These are phyloP conservation scores for Rhorus exstirpatorius DNA, from an alignment of 2,888 invertebrate species.

Conservation along the genomic window DNA sequence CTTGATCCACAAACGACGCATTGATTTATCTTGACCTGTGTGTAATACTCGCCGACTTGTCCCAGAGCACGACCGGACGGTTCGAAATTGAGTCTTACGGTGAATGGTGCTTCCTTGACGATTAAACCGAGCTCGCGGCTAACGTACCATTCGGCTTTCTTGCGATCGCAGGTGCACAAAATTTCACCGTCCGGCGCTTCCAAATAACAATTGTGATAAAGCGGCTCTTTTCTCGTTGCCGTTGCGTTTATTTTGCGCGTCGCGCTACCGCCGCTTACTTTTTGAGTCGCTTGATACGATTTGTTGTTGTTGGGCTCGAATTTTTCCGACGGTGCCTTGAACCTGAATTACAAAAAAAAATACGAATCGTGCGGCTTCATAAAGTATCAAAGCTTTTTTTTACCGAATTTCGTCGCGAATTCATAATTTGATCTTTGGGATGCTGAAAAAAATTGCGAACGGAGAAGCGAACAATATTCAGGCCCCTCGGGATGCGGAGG, in stretches of 20 bases:
- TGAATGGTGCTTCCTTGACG: constrained; percentile 87
- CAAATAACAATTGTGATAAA: constrained; percentile 93
- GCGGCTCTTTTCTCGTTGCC: constrained; percentile 88
- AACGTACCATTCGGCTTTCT: constrained; percentile 92
- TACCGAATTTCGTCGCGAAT: too few species aligned
- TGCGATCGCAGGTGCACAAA: constrained; percentile 91
- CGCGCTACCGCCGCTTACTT: constrained; percentile 55
- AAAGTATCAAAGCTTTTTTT: too few species aligned
- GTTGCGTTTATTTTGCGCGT: constrained; percentile 69
- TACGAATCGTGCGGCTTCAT: too few species aligned
- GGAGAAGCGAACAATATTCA: too few species aligned
- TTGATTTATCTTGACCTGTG: constrained; percentile 90
- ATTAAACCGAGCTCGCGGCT: constrained; percentile 86
- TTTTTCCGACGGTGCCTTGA: constrained; percentile 75
- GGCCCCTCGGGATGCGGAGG: too few species aligned
- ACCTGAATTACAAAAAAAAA: constrained; percentile 76
- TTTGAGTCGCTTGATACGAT: constrained; percentile 66
- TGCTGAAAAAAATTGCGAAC: too few species aligned
- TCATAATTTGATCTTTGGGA: too few species aligned
- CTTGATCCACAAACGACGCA: constrained; percentile 93
- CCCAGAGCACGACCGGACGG: constrained; percentile 91
- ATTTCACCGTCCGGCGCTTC: constrained; percentile 93
- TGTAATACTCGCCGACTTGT: constrained; percentile 91
- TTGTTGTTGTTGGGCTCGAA: constrained; percentile 61
- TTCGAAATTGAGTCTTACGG: constrained; percentile 92